phyloP scores from a whole-genome alignment of 2,113 vertebrate genomes.

The Sclerurus mexicanus region DNA sequence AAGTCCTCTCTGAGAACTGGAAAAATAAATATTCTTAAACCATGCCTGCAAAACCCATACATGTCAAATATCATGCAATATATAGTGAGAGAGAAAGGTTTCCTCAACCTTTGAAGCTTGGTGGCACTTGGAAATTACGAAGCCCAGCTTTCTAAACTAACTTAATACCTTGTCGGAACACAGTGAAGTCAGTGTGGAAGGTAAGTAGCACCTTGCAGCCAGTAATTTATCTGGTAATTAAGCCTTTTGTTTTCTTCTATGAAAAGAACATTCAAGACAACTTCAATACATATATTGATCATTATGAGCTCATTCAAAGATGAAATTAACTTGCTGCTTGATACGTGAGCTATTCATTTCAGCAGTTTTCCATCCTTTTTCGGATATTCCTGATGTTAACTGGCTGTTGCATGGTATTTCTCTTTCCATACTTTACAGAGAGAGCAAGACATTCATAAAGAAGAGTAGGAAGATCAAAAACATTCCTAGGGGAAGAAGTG shows the following conservation, averaged over 20 bases:
- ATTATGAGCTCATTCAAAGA: background rate
- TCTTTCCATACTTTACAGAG: background rate
- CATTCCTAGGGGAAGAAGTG: background rate
- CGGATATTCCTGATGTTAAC: background rate
- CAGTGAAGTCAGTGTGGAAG: background rate
- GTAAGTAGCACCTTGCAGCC: background rate
- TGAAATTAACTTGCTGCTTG: fast-evolving
- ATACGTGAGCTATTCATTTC: background rate
- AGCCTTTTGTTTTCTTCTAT: background rate
- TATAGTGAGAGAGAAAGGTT: background rate
- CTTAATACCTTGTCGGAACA: background rate
- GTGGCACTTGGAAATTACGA: background rate
- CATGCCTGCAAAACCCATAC: background rate
- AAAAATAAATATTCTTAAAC: background rate
- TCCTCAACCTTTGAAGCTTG: background rate
- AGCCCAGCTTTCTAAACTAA: background rate
- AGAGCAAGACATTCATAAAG: background rate
- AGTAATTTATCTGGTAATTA: background rate
- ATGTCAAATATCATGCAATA: background rate
- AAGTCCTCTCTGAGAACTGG: background rate
- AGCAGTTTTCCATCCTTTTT: background rate
- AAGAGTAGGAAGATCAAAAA: background rate
- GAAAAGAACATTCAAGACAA: background rate
- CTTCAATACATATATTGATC: background rate
- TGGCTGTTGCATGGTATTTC: background rate